Base-by-base conservation (phyloP, 2,888 invertebrate genomes). In the Biston betularia region DNA sequence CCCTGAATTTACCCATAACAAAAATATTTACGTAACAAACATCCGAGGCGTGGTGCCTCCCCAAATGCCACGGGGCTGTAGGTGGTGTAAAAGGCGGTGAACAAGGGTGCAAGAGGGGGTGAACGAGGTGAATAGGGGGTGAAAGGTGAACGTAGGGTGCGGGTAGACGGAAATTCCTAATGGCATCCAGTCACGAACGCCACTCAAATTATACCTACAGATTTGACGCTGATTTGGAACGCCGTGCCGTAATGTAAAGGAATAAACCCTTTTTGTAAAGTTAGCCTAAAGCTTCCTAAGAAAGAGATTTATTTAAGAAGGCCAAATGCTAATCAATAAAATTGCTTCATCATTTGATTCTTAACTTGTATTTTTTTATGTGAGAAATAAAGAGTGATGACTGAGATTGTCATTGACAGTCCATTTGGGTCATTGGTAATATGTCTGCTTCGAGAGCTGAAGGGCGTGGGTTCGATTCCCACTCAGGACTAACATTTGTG, bases 181-280 rank as follows among this genome's bases (percentile, higher is more conserved):
- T 92, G 89, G 89, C 74, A 73, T 74, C 80, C 68, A 88, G 92
- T 89, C 93, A 93, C 93, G 93, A 88, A 87, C 78, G 65, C 78
- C 83, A 82, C 84, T 83, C 85, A 86, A 87, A 86, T 86, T 85
- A 84, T 70, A 69, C 73, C 59, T 35, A 60, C n/a, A 40, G 40
- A n/a, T 6, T 45, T 55, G 67, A 44, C 67, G 63, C 63, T 63
- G 15, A 59, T 50, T 59, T 44, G 42, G 50, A 63, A 46, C 63
- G 44, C n/a, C 58, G 12, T 40, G 55, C 24, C 15, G n/a, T n/a
- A 8, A 12, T 55, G 54, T 33, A 44, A 57, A 54, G n/a, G 42
- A 42, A 53, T 53, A 38, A 12, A 15, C 10, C 52, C 8, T 9
- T 48, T 10, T 24, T 33, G 3, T 10, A 46, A 15, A 14, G 14